Evolutionary conservation across 2,797 vertebrate genomes (phyloP).

Genomic region (Molothrus aeneus): DNA sequence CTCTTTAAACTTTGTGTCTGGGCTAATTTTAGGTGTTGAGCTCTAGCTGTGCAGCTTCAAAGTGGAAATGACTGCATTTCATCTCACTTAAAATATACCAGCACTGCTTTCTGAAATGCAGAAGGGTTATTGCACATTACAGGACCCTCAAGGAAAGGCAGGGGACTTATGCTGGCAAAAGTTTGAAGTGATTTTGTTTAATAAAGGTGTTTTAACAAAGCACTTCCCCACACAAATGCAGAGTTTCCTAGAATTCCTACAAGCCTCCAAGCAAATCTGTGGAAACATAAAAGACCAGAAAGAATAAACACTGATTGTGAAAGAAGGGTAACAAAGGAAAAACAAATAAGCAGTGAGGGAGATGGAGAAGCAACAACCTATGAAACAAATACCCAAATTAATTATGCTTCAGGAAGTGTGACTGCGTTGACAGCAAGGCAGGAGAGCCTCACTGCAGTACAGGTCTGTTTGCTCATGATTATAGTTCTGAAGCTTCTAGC

Average conservation of each 20-base stretch:
- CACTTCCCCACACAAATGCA: not conserved
- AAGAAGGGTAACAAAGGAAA: not conserved
- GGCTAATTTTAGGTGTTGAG: not conserved
- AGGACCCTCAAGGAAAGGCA: not conserved
- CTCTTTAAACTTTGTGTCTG: not conserved
- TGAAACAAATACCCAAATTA: not conserved
- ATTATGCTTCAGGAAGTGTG: not conserved
- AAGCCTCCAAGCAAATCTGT: not conserved
- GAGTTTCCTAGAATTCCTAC: not conserved
- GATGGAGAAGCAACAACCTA: not conserved
- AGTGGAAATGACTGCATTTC: not conserved
- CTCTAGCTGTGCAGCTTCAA: not conserved
- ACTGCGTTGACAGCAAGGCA: not conserved
- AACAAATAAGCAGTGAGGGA: not conserved
- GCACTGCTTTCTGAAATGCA: not conserved
- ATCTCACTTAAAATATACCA: not conserved
- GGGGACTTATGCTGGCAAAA: not conserved
- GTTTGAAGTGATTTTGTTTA: not conserved
- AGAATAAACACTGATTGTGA: not conserved
- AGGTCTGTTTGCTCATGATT: not conserved
- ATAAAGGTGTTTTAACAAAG: not conserved
- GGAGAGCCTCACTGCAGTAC: not conserved
- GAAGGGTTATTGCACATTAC: not conserved
- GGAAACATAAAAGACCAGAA: not conserved
- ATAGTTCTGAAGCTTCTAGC: not conserved